Evolutionary conservation across 2,113 vertebrate species (phyloP).

Genomic region (Amphiprion percula): DNA sequence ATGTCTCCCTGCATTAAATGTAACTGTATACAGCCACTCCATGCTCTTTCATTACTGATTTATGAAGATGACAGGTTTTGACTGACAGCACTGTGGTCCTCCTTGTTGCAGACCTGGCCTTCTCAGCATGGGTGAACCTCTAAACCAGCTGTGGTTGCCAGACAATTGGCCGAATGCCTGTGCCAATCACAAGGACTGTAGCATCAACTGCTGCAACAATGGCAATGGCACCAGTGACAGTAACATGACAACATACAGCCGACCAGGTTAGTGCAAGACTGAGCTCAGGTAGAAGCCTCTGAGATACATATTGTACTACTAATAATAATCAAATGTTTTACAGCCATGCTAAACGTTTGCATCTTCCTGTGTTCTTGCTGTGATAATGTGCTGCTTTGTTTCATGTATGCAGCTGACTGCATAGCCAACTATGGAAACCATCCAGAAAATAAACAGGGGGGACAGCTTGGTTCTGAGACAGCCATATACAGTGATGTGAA

Average conservation of each 20-base stretch:
- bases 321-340: neutral
- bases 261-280: conserved; percentile 88
- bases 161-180: conserved; percentile 96
- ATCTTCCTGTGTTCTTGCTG: conserved; percentile 25
- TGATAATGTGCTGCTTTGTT: conserved; percentile 40
- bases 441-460: conserved; percentile 93
- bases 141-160: conserved; percentile 92
- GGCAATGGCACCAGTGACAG: conserved; percentile 93
- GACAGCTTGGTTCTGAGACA: conserved; percentile 92
- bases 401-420: conserved; percentile 90
- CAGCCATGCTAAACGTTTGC: conserved; percentile 1
- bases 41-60: neutral
- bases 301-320: neutral
- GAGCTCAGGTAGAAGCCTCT: neutral
- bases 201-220: conserved; percentile 94
- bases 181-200: conserved; percentile 93
- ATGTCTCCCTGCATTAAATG: conserved; percentile 48
- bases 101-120: conserved; percentile 89
- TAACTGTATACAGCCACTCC: neutral
- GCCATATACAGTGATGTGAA: conserved; percentile 95
- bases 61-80: conserved; percentile 45
- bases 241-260: conserved; percentile 95
- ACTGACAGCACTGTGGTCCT: conserved; percentile 60
- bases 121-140: conserved; percentile 91
- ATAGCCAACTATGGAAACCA: conserved; percentile 98